A percentile compares a stretch with the other conserved stretches of the same genome.
Evolutionary conservation across 1,140 invertebrate genomes (phyloP).

Genomic region (Asbolus verrucosus): DNA sequence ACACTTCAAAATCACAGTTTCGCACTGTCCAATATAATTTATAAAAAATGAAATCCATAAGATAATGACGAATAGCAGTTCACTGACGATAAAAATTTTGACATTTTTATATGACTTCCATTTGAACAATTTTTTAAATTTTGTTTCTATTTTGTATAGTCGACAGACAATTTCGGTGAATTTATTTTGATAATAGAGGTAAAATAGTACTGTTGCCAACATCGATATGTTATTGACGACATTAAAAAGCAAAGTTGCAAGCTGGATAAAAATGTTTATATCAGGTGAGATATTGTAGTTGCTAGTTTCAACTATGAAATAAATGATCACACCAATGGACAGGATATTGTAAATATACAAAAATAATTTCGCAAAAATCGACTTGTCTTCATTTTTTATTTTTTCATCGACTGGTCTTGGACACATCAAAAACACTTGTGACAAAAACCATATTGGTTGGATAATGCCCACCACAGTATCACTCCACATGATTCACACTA

Average conservation of each 20-base stretch:
- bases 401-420: not conserved
- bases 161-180: not conserved
- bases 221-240: constrained; percentile 1
- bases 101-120: constrained; percentile 2
- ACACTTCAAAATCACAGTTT: not conserved
- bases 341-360: not conserved
- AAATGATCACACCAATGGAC: not conserved
- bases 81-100: not conserved
- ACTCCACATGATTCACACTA: not conserved
- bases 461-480: not conserved
- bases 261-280: not conserved
- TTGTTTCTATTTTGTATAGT: not conserved
- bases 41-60: constrained; percentile 11
- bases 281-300: not conserved
- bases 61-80: not conserved
- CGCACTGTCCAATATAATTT: not conserved
- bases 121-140: not conserved
- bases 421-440: constrained; percentile 12
- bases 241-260: not conserved
- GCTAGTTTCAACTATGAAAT: not conserved
- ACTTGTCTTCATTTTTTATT: not conserved
- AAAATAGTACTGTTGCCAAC: not conserved
- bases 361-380: not conserved
- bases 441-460: not conserved
- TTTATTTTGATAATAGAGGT: not conserved